These are phyloP conservation scores for Sebastes schlegelii DNA, from an alignment of 2,113 vertebrate genomes.

Conservation along the genomic window DNA sequence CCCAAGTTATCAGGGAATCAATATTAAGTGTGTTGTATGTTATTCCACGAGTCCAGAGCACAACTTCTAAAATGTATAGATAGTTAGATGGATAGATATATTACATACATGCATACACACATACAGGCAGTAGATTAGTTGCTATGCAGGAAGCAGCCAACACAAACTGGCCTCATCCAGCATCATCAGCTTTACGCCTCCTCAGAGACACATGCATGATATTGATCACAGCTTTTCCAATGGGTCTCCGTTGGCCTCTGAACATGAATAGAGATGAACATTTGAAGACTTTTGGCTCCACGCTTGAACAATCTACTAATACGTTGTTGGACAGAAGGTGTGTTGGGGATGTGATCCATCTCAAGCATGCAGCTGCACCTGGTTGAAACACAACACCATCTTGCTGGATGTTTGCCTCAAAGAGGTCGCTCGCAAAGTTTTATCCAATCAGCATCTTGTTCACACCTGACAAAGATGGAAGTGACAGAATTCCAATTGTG, in stretches of 20 bases:
- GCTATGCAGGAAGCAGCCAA: conserved; percentile 18
- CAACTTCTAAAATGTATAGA: background rate
- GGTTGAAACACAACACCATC: background rate
- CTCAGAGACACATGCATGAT: conserved; percentile 29
- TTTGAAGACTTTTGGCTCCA: conserved; percentile 15
- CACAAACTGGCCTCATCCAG: conserved; percentile 8
- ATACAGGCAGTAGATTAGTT: background rate
- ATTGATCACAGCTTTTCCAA: conserved; percentile 42
- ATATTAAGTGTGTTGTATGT: background rate
- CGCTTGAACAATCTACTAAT: conserved; percentile 13
- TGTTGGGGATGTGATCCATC: conserved; percentile 11
- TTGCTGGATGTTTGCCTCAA: background rate
- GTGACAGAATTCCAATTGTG: conserved; percentile 10
- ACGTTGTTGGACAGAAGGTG: background rate
- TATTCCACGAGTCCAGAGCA: background rate
- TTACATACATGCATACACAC: background rate
- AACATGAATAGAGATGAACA: conserved; percentile 41
- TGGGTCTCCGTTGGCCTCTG: conserved; percentile 24
- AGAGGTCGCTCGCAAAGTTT: background rate
- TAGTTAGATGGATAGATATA: too few species aligned
- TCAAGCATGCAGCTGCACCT: background rate
- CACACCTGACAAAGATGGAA: conserved; percentile 5
- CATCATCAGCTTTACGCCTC: conserved; percentile 20
- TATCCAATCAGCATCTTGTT: conserved; percentile 35
- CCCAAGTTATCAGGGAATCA: background rate